Evolutionary conservation across 2,797 vertebrate genomes (phyloP), one percentile per base, ranked within the genome.

Genomic region (Anabas testudineus): DNA sequence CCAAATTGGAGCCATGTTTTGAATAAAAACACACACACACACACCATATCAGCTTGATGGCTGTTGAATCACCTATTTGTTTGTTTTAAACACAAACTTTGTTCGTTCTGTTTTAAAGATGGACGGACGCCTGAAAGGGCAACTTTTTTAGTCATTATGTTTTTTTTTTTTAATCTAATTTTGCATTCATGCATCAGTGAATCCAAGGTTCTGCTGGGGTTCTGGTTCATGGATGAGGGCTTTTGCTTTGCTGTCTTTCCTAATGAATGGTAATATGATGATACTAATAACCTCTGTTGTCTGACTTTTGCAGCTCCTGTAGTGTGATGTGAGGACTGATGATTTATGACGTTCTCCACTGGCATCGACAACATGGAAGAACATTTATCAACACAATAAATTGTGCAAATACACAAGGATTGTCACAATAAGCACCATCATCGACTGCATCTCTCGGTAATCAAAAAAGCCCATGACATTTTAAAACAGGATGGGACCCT

Each of bases 271-370:
- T 32, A 30, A 13, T 3, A 8, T 32, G n/a, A n/a, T 37, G 10
- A 3, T 39, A n/a, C n/a, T 16, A 15, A 42, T 45, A 21, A 45
- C 0, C 0, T 34, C 0, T 42, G 1, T 10, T 62, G 55, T 65
- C 21, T 64, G 21, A 19, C 24, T 58, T 47, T 58, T 65, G 34
- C 67, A 77, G 70, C 2, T 30, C 2, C 61, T 58, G 5, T 7
- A 7, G 47, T 36, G 22, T 14, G 1, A n/a, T 3, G 21, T 58
- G 19, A 46, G 21, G 3, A 22, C 24, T 3, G 26, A 7, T 7
- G 16, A 58, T 7, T 32, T 42, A 9, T 14, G 0, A 1, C 0
- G 0, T 0, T 32, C 39, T 16, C 15, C 7, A 19, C 24, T 18
- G 43, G 47, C 74, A 39, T 19, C 7, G 45, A 55, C 46, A 0